Conservation (phyloP, 2,113 vertebrate genomes). For the Octodon degus region DNA sequence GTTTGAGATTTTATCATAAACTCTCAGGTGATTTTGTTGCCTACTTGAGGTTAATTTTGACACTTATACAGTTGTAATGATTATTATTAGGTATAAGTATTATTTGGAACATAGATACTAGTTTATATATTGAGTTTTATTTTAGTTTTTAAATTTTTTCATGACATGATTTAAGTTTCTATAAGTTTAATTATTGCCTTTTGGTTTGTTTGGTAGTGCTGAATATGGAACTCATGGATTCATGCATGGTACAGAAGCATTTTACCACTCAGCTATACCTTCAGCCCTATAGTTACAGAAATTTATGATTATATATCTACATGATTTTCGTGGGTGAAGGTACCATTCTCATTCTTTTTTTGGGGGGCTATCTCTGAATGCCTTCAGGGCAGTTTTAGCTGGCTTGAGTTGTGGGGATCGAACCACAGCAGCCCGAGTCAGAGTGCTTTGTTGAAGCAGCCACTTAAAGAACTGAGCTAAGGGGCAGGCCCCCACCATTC, state of each 20-base stretch:
- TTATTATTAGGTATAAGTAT: background rate
- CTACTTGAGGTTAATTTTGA: constrained; percentile 2
- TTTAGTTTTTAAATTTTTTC: background rate
- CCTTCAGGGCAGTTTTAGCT: too few species aligned
- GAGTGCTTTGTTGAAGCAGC: too few species aligned
- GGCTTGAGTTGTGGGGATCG: too few species aligned
- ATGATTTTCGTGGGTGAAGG: background rate
- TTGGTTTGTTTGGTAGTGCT: background rate
- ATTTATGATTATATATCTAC: background rate
- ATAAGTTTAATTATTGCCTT: background rate
- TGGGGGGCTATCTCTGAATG: too few species aligned
- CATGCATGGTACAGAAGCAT: background rate
- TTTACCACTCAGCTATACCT: background rate
- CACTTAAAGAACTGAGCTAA: too few species aligned
- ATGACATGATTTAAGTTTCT: background rate
- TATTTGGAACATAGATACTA: background rate
- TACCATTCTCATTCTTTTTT: background rate
- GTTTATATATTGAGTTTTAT: background rate
- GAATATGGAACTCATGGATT: background rate
- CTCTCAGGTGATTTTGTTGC: background rate
- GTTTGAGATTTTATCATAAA: constrained; percentile 9
- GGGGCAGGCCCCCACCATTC: background rate
- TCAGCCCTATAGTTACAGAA: background rate
- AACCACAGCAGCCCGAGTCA: too few species aligned
- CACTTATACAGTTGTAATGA: background rate